These are phyloP conservation scores for Bos javanicus DNA, from an alignment of 2,113 vertebrate genomes.

Conservation along the genomic window DNA sequence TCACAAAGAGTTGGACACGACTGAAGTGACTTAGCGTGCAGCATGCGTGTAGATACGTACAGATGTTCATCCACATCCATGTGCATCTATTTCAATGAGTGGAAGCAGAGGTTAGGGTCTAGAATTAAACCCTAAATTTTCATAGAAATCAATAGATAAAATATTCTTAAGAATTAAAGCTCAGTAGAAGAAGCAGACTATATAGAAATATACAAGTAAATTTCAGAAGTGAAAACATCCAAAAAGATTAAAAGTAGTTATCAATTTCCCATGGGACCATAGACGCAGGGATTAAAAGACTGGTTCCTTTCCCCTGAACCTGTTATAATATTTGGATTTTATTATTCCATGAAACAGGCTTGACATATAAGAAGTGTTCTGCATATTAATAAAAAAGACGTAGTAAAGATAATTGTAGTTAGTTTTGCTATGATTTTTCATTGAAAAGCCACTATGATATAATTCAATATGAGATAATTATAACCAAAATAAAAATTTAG, in stretches of 20 bases:
- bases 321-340: not conserved
- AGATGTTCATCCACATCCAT: not conserved
- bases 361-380: not conserved
- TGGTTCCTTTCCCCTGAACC: fast-evolving
- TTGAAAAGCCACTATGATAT: not conserved
- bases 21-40: not conserved
- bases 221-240: not conserved
- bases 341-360: not conserved
- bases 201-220: not conserved
- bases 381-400: not conserved
- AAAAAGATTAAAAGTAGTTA: not conserved
- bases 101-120: fast-evolving
- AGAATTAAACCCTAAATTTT: not conserved
- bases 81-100: fast-evolving
- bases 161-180: not conserved
- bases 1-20: too few species aligned
- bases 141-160: not conserved
- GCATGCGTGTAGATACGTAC: not conserved
- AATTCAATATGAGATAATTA: slow-evolving; percentile 22
- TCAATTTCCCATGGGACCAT: not conserved
- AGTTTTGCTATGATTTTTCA: not conserved
- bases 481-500: slow-evolving; percentile 36
- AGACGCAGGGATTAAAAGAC: not conserved
- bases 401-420: not conserved
- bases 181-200: not conserved